Conservation (phyloP, 2,888 invertebrate species). For the Caenorhabditis zanzibari region DNA sequence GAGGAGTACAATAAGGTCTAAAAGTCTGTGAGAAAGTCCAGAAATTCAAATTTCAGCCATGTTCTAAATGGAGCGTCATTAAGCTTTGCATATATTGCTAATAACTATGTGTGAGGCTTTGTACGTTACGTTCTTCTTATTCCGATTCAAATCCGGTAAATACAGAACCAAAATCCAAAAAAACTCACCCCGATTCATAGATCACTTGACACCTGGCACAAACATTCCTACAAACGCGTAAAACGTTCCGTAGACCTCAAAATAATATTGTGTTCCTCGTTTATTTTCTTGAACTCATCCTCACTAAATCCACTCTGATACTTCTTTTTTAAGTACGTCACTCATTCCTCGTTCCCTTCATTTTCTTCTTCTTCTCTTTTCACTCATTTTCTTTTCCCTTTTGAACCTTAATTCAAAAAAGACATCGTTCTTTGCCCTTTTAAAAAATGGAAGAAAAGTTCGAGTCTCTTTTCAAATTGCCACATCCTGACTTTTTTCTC, state of each 20-base stretch:
- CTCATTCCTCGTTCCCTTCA: neutral
- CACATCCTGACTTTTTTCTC: conserved; percentile 13
- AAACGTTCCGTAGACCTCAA: neutral
- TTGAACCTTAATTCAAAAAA: conserved; percentile 1
- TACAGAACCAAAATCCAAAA: neutral
- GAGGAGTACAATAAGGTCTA: too few species aligned
- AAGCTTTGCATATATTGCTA: too few species aligned
- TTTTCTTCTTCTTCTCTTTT: neutral
- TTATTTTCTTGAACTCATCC: neutral
- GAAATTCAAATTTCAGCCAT: too few species aligned
- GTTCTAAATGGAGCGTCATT: too few species aligned
- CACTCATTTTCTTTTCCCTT: neutral
- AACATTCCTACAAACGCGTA: conserved; percentile 5
- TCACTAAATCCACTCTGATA: neutral
- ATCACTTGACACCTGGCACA: neutral
- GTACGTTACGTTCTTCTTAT: too few species aligned
- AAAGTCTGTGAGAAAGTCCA: too few species aligned
- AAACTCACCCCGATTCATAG: neutral
- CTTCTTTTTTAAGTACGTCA: neutral
- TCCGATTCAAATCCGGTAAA: neutral
- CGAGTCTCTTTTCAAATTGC: conserved; percentile 16
- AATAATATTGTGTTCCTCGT: neutral
- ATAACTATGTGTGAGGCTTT: too few species aligned
- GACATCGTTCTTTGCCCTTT: neutral
- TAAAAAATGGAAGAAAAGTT: neutral